These are phyloP conservation scores for Scaptomyza pallida DNA, from an alignment of 1,140 invertebrate species.

Conservation along the genomic window DNA sequence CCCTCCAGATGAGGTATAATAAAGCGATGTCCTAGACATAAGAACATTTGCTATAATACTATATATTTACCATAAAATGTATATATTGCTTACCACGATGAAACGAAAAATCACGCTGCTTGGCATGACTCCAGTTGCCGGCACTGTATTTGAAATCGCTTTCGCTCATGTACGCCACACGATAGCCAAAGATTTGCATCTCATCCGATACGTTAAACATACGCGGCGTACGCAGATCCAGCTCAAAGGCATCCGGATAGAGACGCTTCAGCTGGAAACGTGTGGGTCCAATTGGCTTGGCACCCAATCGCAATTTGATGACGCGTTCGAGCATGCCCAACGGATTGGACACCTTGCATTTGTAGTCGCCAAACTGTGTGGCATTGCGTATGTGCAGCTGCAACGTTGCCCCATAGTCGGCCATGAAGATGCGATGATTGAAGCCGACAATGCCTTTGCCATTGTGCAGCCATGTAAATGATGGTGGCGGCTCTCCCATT, in stretches of 20 bases:
- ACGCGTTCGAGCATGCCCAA: conserved; percentile 85
- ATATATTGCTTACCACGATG: conserved; percentile 63
- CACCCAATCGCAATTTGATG: conserved; percentile 84
- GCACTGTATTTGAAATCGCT: conserved; percentile 71
- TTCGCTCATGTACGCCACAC: conserved; percentile 77
- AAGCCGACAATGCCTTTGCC: conserved; percentile 75
- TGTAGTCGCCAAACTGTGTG: conserved; percentile 85
- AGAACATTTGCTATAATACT: background rate
- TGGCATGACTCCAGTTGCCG: conserved; percentile 80
- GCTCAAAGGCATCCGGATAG: conserved; percentile 79
- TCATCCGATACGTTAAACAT: conserved; percentile 67
- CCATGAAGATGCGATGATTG: conserved; percentile 82
- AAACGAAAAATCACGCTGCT: conserved; percentile 70
- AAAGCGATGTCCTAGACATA: conserved; percentile 72
- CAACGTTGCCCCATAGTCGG: conserved; percentile 83
- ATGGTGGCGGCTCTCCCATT: conserved; percentile 85
- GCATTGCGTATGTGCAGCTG: conserved; percentile 84
- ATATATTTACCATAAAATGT: background rate
- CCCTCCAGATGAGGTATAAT: conserved; percentile 68
- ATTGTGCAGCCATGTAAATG: conserved; percentile 85
- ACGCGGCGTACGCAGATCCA: conserved; percentile 78
- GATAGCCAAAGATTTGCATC: conserved; percentile 81
- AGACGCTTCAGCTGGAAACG: conserved; percentile 77
- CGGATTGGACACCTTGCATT: conserved; percentile 85
- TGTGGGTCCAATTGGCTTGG: conserved; percentile 84